Evolutionary conservation across 2,888 invertebrate genomes (phyloP), one percentile per base, ranked within the genome.

Genomic region (Polydesmus complanatus): DNA sequence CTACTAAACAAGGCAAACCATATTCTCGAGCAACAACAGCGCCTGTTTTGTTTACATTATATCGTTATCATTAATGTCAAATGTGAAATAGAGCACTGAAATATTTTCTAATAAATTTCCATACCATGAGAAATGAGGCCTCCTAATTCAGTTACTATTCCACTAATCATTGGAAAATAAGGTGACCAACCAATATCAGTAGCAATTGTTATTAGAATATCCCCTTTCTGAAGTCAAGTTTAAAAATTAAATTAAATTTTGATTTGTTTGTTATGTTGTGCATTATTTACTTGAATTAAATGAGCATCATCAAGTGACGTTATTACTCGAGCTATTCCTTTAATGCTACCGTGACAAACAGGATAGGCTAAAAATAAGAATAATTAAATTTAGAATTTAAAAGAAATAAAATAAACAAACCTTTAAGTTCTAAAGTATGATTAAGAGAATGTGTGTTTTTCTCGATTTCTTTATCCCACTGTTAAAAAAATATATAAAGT

Each of bases 281-380:
- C 23, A 19, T 11, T 22, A 26, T 5, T 21, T 53, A 64, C 61
- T 54, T 65, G 52, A 11, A 82, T 72, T 61, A 76, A 69, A 11
- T 73, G 67, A 2, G 86, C 84, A 69, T 86, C 82, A 14, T 79
- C 75, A 23, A 89, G 73, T 60, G 78, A 78, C 18, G 77, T 79
- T 18, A 88, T 81, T 1, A 90, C 86, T 68, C 87, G 82, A 0
- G 85, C 88, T 56, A 82, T 76, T 0, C 82, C 87, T 14, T 79
- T 73, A 1, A 83, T 80, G 37, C 79, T 77, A 0, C 88, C 88
- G 3, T 79, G 78, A 68, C 82, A 85, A 2, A 87, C 87, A 0
- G 87, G 81, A 8, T 85, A 84, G 5, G 86, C 89, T 65, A 70
- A 68, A 3, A 37, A 47, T 2, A 58, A 18, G 2, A 57, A 54